Evolutionary conservation across 2,888 invertebrate species (phyloP).

Genomic region (Ophonus ardosiacus): DNA sequence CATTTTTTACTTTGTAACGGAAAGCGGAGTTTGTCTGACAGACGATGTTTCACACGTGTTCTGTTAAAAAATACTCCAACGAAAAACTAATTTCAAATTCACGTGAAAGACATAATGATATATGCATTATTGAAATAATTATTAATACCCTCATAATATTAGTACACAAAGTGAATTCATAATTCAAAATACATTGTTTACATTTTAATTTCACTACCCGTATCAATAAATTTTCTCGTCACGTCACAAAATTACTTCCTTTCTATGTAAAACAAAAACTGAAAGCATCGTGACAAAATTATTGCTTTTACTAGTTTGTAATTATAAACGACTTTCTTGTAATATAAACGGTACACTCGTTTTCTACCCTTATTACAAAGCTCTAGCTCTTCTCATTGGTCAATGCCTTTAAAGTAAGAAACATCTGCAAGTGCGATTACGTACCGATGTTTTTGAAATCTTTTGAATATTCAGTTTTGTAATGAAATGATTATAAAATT

Average conservation of each 20-base stretch:
- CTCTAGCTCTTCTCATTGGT: background rate
- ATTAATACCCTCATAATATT: constrained; percentile 20
- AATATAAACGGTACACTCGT: background rate
- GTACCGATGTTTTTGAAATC: too few species aligned
- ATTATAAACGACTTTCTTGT: background rate
- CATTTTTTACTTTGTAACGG: constrained; percentile 19
- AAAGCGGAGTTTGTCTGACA: background rate
- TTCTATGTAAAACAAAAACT: background rate
- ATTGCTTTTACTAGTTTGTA: background rate
- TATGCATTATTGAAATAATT: constrained; percentile 15
- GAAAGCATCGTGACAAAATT: background rate
- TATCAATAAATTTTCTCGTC: constrained; percentile 20
- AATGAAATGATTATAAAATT: too few species aligned
- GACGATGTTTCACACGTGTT: constrained; percentile 19
- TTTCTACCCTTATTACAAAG: background rate
- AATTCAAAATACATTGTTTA: constrained; percentile 20
- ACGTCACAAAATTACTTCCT: background rate
- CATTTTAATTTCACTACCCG: constrained; percentile 17
- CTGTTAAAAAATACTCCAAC: background rate
- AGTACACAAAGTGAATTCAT: constrained; percentile 1
- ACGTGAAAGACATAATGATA: background rate
- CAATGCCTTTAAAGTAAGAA: background rate
- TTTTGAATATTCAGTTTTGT: too few species aligned
- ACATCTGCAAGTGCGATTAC: too few species aligned
- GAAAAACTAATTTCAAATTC: background rate